Evolutionary conservation across 1,140 invertebrate genomes (phyloP), one percentile per base, ranked within the genome.

Genomic region (Neelides sp.): DNA sequence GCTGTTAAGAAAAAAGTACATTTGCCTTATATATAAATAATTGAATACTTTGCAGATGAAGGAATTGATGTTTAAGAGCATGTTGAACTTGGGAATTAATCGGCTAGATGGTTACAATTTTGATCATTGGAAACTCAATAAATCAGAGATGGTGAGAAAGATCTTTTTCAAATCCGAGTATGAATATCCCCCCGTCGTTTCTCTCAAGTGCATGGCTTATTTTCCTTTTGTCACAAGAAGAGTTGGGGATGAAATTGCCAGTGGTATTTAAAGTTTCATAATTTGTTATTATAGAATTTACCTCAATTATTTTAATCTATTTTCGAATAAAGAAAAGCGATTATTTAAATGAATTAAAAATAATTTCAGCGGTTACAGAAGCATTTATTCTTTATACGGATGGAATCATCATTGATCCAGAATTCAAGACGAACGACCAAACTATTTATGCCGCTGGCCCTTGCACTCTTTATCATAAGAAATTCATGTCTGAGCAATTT

Each of bases 381-480:
- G 69, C 76, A 15, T 79, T 77, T 26, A 62, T 85, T 7, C 76
- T 82, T 2, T 85, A 79, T 65, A 78, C 84, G 61, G 78, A 77
- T 27, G 73, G 73, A 12, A 61, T 86, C 24, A 75, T 85, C 2
- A 80, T 86, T 34, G 74, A 80, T 56, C 64, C 71, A 0, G 63
- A 73, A 20, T 82, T 76, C 59, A 69, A 75, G 34, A 86, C 82
- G 0, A 82, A 80, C 64, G 82, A 85, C 63, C 71, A 72, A 0
- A 65, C 66, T 37, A 77, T 86, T 37, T 76, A 73, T 52, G 81
- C 74, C 1, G 81, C 80, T 22, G 83, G 82, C 1, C 70, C 79
- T 0, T 63, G 79, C 34, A 79, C 79, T 1, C 70, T 71, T 40
- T 80, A 79, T 59, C 73, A 75, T 1, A 71, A 71, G 19, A 70